Base-by-base conservation (phyloP, 2,888 invertebrate genomes). In the Orchestes rusci region DNA sequence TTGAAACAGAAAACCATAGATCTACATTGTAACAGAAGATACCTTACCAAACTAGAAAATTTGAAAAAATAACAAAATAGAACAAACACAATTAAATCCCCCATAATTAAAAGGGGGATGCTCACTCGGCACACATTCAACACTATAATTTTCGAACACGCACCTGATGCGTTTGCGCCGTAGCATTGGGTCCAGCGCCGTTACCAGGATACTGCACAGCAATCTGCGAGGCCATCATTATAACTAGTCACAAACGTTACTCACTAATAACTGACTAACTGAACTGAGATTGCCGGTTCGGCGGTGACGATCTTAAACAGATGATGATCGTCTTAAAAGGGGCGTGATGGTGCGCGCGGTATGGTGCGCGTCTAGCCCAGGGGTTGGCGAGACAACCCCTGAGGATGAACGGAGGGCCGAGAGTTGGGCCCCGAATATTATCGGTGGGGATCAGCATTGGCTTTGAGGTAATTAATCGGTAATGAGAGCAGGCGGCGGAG, bases 221-320 rank as follows among this genome's bases (percentile, higher is more conserved):
- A 53, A 64, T 57, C 59, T 64, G 62, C 59, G 65, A 63, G 56
- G 64, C 63, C 65, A 65, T 66, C 63, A 64, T 63, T 13, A n/a
- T n/a, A n/a, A n/a, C 7, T 35, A 57, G 57, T 57, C 56, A n/a
- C 41, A 35, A 30, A 30, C 30, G 12, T 5, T n/a, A 10, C 12
- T 62, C 62, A 62, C 66, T 68, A 68, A 68, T 68, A 67, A 68
- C 67, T 67, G 67, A 56, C n/a, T n/a, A 65, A 66, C 64, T 62
- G 61, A 58, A 56, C 67, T 66, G 66, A 55, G 65, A 66, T 65
- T 62, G 61, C 59, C 56, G 58, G 52, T 37, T 55, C 56, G 55
- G 53, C 56, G 16, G 36, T 17, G 52, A 49, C 4, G 52, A 49
- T 54, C 48, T 50, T 57, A 61, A 59, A 62, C 60, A 62, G 64